Percentiles rank a stretch among this genome's conserved stretches.
These are phyloP conservation scores for Chymomyza costata DNA, from an alignment of 1,140 invertebrate genomes.

Conservation along the genomic window DNA sequence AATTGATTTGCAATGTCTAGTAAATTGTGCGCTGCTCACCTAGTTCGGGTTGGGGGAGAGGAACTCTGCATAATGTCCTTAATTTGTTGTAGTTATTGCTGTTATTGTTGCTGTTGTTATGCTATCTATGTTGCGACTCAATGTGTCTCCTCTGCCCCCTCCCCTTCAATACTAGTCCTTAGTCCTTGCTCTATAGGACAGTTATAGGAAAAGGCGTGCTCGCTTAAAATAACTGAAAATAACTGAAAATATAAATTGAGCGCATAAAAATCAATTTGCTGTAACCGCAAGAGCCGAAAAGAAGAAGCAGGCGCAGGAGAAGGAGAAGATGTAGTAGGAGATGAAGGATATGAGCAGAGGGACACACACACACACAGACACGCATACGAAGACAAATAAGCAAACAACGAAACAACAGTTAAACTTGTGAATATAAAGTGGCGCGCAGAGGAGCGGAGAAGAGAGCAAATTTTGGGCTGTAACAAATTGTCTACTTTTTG, in stretches of 20 bases:
- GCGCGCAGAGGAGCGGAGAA: too few relatives aligned
- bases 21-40: not conserved
- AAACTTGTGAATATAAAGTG: too few relatives aligned
- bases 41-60: constrained; percentile 9
- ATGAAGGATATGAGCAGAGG: constrained; percentile 6
- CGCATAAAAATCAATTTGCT: constrained; percentile 69
- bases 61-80: too few relatives aligned
- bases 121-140: too few relatives aligned
- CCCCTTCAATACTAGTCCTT: too few relatives aligned
- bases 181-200: too few relatives aligned
- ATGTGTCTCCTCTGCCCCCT: too few relatives aligned
- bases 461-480: constrained; percentile 7
- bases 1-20: constrained; percentile 46
- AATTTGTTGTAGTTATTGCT: too few relatives aligned
- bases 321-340: constrained; percentile 13
- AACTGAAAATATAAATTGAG: constrained; percentile 64
- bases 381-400: not conserved
- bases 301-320: constrained; percentile 23
- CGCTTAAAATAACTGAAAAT: constrained; percentile 17
- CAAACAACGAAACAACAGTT: too few relatives aligned
- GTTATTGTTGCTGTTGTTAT: too few relatives aligned
- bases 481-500: constrained; percentile 20
- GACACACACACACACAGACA: constrained; percentile 7
- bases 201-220: not conserved
- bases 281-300: constrained; percentile 60